These are phyloP conservation scores for Hylaea fasciaria DNA, from an alignment of 2,888 invertebrate genomes.

Conservation along the genomic window DNA sequence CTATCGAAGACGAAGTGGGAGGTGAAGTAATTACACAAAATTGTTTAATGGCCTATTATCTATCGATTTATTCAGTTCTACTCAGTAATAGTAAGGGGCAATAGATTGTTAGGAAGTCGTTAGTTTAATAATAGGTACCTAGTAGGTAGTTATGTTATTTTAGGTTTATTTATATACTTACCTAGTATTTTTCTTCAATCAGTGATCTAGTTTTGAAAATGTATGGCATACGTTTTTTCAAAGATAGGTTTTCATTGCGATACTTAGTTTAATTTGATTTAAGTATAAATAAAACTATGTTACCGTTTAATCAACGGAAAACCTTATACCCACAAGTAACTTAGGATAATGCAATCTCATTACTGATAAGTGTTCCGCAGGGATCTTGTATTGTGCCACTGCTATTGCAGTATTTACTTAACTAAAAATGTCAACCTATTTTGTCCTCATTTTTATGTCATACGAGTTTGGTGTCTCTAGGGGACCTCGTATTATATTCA, in stretches of 20 bases:
- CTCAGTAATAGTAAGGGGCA: too few species aligned
- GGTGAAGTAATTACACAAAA: slow-evolving; percentile 18
- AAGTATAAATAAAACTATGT: too few species aligned
- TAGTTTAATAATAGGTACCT: slow-evolving; percentile 27
- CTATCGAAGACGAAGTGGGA: slow-evolving; percentile 14
- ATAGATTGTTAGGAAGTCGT: slow-evolving; percentile 35
- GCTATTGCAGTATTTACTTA: slow-evolving; percentile 3
- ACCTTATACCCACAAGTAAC: too few species aligned
- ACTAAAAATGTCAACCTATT: background rate
- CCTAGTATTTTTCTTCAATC: too few species aligned
- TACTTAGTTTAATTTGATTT: too few species aligned
- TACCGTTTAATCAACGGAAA: too few species aligned
- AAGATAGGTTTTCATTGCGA: too few species aligned
- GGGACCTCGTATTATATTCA: background rate
- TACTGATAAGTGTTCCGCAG: slow-evolving; percentile 8
- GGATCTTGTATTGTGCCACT: background rate
- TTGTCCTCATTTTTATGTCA: background rate
- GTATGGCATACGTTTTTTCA: too few species aligned
- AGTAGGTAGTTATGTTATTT: slow-evolving; percentile 22
- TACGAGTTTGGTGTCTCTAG: background rate
- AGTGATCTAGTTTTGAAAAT: too few species aligned
- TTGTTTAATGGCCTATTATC: slow-evolving; percentile 31
- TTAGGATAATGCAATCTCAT: too few species aligned
- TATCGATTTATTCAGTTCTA: slow-evolving; percentile 33
- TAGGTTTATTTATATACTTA: background rate